These are phyloP conservation scores for Parnassius smintheus DNA, from an alignment of 2,888 invertebrate species.

Conservation along the genomic window DNA sequence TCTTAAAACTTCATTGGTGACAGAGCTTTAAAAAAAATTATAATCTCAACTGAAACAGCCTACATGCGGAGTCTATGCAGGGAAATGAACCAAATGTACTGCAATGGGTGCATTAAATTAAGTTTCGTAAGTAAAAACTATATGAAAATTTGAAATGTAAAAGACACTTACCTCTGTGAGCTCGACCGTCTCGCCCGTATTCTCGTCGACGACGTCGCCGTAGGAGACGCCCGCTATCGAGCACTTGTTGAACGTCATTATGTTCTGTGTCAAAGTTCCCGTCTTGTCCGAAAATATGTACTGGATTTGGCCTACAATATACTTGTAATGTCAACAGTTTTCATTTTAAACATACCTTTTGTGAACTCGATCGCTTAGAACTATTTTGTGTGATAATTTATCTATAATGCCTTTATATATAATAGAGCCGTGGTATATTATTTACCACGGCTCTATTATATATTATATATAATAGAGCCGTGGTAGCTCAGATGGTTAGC, in stretches of 20 bases:
- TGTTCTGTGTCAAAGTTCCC: conserved; percentile 99
- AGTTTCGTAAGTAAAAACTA: conserved; percentile 1
- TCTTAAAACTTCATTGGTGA: conserved; percentile 5
- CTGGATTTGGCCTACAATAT: conserved; percentile 92
- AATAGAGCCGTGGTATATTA: too few relatives aligned
- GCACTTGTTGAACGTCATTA: conserved; percentile 99
- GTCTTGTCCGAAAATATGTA: conserved; percentile 99
- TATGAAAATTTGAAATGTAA: not conserved
- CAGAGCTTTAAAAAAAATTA: conserved; percentile 4
- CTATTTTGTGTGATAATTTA: too few relatives aligned
- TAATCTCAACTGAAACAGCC: conserved; percentile 28
- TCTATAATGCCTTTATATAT: too few relatives aligned
- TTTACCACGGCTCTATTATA: too few relatives aligned
- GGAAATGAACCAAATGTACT: conserved; percentile 21
- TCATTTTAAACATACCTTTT: not conserved
- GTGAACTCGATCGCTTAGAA: too few relatives aligned
- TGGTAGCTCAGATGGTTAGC: too few relatives aligned
- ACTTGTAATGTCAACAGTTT: conserved; percentile 5
- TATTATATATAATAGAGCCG: too few relatives aligned
- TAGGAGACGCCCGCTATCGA: conserved; percentile 95
- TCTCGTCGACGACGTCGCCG: conserved; percentile 94
- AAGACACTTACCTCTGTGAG: conserved; percentile 85
- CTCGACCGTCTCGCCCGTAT: conserved; percentile 93
- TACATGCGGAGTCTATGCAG: conserved; percentile 33
- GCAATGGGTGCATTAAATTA: conserved; percentile 16